Conservation (phyloP, 2,888 invertebrate genomes). For the Hofmannophila pseudospretella region DNA sequence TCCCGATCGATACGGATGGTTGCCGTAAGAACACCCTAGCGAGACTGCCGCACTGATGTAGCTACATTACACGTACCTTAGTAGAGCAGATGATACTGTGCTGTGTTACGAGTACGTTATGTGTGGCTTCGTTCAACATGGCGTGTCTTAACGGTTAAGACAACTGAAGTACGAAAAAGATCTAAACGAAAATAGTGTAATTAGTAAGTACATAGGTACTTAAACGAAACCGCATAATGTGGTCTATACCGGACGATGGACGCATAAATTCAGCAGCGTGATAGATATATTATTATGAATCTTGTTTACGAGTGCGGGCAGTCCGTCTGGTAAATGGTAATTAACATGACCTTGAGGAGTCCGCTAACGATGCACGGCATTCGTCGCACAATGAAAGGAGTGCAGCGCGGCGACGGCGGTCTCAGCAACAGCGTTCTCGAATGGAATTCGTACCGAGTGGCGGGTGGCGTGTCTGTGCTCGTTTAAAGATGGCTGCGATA, state of each 20-base stretch:
- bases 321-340: conserved; percentile 45
- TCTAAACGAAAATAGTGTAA: too few relatives aligned
- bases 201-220: too few relatives aligned
- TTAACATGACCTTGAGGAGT: conserved; percentile 64
- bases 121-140: too few relatives aligned
- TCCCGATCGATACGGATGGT: conserved; percentile 74
- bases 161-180: too few relatives aligned
- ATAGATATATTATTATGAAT: conserved; percentile 20
- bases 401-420: conserved; percentile 47
- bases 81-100: too few relatives aligned
- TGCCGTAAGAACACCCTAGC: conserved; percentile 61
- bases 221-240: too few relatives aligned
- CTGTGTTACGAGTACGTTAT: too few relatives aligned
- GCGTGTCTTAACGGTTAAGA: too few relatives aligned
- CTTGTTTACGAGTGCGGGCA: conserved; percentile 42
- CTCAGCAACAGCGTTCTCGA: conserved; percentile 53
- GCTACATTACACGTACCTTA: too few relatives aligned
- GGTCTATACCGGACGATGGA: too few relatives aligned
- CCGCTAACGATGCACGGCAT: conserved; percentile 37
- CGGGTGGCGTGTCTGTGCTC: conserved; percentile 70
- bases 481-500: conserved; percentile 76
- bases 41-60: conserved; percentile 33
- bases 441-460: conserved; percentile 68
- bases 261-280: too few relatives aligned
- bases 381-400: conserved; percentile 56